Conservation (phyloP, 1,140 invertebrate species). For the Aphelinus atriplicis region DNA sequence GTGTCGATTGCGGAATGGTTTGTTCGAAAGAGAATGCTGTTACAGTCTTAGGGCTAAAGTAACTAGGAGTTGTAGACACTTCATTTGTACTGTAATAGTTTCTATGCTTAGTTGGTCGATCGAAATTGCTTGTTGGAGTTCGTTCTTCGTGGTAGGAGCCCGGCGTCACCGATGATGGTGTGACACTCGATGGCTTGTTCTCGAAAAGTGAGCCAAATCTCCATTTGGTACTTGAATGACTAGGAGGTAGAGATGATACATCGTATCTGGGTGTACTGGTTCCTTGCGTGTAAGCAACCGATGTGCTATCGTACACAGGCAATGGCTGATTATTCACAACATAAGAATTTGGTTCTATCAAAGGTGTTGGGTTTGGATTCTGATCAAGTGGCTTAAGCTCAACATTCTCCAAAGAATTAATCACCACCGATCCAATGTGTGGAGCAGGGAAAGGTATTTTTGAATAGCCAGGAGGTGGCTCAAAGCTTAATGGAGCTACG, state of each 20-base stretch:
- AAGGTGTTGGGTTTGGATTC: constrained; percentile 48
- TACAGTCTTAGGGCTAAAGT: constrained; percentile 35
- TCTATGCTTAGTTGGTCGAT: constrained; percentile 39
- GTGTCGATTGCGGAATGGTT: constrained; percentile 47
- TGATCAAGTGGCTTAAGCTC: constrained; percentile 36
- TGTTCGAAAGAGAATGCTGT: constrained; percentile 48
- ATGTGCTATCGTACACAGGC: constrained; percentile 50
- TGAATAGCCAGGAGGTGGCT: constrained; percentile 80
- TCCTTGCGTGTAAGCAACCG: constrained; percentile 47
- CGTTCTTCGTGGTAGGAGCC: constrained; percentile 40
- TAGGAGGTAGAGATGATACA: constrained; percentile 36
- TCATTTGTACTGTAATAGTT: constrained; percentile 34
- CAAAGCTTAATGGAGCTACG: constrained; percentile 83
- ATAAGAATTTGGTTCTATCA: constrained; percentile 56
- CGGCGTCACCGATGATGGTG: constrained; percentile 35
- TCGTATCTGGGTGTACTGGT: constrained; percentile 51
- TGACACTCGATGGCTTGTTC: constrained; percentile 43
- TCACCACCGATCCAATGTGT: constrained; percentile 84
- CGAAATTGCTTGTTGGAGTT: constrained; percentile 39
- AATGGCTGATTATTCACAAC: constrained; percentile 42
- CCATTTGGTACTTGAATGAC: constrained; percentile 44
- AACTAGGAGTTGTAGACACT: constrained; percentile 23
- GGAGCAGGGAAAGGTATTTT: constrained; percentile 86
- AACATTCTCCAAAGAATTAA: constrained; percentile 65
- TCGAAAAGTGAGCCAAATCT: constrained; percentile 50